Percentiles rank a stretch among this genome's conserved stretches.
Evolutionary conservation across 2,888 invertebrate genomes (phyloP).

Genomic region (Calameuta pallipes): DNA sequence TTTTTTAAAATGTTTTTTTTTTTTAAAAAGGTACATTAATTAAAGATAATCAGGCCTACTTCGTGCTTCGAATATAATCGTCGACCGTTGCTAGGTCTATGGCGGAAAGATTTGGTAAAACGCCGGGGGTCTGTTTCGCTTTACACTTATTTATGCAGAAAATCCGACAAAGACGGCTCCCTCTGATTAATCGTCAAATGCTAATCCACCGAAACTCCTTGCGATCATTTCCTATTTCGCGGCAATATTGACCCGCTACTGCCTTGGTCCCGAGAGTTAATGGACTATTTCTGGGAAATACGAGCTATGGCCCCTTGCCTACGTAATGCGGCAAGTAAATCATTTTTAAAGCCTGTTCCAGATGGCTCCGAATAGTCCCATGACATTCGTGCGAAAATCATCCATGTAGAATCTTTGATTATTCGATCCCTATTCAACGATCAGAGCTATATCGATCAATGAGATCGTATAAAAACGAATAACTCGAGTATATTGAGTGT

Average conservation of each 20-base stretch:
- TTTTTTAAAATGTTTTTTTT: background rate
- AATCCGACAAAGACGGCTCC: background rate
- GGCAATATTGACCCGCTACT: conserved; percentile 9
- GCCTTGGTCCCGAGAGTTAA: background rate
- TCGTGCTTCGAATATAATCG: background rate
- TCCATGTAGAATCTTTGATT: background rate
- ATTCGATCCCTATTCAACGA: background rate
- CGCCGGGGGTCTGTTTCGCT: background rate
- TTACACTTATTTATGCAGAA: background rate
- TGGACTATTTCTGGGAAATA: background rate
- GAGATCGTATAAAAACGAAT: background rate
- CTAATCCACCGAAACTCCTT: conserved; percentile 14
- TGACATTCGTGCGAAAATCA: background rate
- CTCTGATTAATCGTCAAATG: conserved; percentile 18
- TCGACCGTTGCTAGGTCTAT: background rate
- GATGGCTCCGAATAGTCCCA: background rate
- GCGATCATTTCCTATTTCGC: conserved; percentile 15
- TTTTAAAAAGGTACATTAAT: background rate
- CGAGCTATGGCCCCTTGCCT: background rate
- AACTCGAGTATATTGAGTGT: background rate
- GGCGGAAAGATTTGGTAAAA: background rate
- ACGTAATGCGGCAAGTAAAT: background rate
- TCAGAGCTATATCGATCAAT: background rate
- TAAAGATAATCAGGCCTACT: background rate
- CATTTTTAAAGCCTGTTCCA: background rate